Percentiles rank a stretch among this genome's conserved stretches.
Conservation (phyloP, 2,797 vertebrate species). For the Setipinna tenuifilis region DNA sequence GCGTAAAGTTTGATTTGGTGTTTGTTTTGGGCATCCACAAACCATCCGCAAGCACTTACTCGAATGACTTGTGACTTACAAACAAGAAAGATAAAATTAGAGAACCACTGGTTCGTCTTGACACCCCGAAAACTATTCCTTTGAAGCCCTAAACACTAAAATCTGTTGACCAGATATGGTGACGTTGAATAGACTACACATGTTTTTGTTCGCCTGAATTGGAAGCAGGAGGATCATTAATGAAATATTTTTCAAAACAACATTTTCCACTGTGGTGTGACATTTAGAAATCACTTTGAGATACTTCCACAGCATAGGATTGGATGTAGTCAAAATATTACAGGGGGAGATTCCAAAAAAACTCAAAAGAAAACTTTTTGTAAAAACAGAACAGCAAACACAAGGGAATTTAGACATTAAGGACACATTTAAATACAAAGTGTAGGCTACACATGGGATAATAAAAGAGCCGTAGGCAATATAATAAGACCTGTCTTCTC, state of each 20-base stretch:
- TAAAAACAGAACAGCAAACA: background rate
- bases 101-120: background rate
- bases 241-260: slow-evolving; percentile 15
- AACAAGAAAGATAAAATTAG: background rate
- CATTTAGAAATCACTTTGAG: slow-evolving; percentile 25
- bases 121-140: background rate
- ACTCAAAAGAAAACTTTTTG: background rate
- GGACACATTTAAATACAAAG: background rate
- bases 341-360: background rate
- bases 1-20: background rate
- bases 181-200: background rate
- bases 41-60: background rate
- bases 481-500: background rate
- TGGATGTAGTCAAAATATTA: background rate
- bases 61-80: background rate
- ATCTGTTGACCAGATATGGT: slow-evolving; percentile 3
- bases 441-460: background rate
- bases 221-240: slow-evolving; percentile 4
- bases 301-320: background rate
- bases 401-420: background rate
- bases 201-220: background rate
- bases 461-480: background rate
- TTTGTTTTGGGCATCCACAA: background rate
- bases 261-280: slow-evolving; percentile 2
- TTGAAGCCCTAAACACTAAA: background rate